phyloP scores from a whole-genome alignment of 2,888 invertebrate genomes.

The Drosophila phalerata region DNA sequence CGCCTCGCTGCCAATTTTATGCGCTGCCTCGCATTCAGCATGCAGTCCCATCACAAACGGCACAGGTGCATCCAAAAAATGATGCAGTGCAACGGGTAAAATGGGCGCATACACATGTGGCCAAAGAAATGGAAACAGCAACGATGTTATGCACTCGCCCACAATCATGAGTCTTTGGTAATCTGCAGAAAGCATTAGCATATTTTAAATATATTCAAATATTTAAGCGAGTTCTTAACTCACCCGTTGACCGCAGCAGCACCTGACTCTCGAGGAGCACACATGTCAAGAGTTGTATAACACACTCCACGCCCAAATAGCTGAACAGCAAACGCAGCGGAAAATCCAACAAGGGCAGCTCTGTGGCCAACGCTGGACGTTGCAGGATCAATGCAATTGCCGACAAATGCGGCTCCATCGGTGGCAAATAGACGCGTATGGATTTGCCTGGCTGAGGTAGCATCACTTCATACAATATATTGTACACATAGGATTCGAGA shows the following conservation, averaged over 20 bases:
- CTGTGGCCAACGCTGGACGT: conserved; percentile 91
- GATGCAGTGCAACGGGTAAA: conserved; percentile 96
- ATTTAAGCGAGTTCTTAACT: conserved; percentile 28
- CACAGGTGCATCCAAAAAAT: conserved; percentile 99
- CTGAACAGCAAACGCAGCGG: conserved; percentile 94
- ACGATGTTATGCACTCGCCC: conserved; percentile 95
- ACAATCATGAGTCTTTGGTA: conserved; percentile 98
- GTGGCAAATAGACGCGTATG: conserved; percentile 91
- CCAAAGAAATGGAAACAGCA: conserved; percentile 98
- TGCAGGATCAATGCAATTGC: conserved; percentile 90
- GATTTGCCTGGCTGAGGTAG: conserved; percentile 96
- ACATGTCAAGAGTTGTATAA: conserved; percentile 97
- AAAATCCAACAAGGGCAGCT: conserved; percentile 98
- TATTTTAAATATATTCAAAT: not conserved
- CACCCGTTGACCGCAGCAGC: conserved; percentile 95
- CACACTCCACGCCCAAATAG: conserved; percentile 95
- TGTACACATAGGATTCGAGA: conserved; percentile 97
- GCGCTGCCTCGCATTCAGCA: conserved; percentile 87
- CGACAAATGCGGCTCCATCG: conserved; percentile 89
- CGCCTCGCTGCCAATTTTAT: conserved; percentile 92
- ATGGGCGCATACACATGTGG: conserved; percentile 99
- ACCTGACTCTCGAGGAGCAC: conserved; percentile 98
- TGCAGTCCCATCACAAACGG: conserved; percentile 99
- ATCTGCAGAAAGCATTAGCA: conserved; percentile 87
- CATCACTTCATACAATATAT: conserved; percentile 96